Base-by-base conservation (phyloP, 1,140 invertebrate species). In the Listronotus oregonensis region DNA sequence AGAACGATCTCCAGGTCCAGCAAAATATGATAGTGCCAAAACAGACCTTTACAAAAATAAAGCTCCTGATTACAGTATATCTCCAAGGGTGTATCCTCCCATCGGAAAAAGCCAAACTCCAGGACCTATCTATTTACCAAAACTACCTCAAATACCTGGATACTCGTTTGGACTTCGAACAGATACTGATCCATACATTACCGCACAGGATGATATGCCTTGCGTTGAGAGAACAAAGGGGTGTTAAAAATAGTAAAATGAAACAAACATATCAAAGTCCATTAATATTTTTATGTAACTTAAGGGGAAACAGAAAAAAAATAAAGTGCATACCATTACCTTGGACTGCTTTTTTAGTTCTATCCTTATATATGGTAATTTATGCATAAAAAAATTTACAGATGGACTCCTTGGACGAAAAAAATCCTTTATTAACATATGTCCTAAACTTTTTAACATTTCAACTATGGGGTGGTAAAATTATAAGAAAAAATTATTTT, bases 1-100 rank as follows among this genome's bases (percentile, higher is more conserved):
- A 55, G 65, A 70, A 51, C 34, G 50, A 12, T 85, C 84, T 0
- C 86, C 85, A 3, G 86, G 85, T 10, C 86, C 86, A 3, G 85
- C 85, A 0, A 81, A 82, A 1, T 87, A 87, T 61, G 73, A 69
- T 18, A 70, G 73, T 15, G 71, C 69, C 0, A 71, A 75, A 34
- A 65, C 78, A 5, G 73, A 72, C 34, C 51, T 70, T 8, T 76
- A 79, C 64, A 71, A 76, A 10, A 72, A 75, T 18, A 71, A 77
- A 18, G 57, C 59, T 9, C 80, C 80, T 8, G 74, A 74, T 5
- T 83, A 80, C 64, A 76, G 80, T 1, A 81, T 83, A 70, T 69
- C 73, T 9, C 66, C 66, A 0, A 65, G 69, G 44, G 64, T 67
- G 8, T 57, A 64, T 31, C 67, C 9, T 56, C 69, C 18, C 49